These are phyloP conservation scores for Aphelocoma californica DNA, from an alignment of 2,797 vertebrate species.

Conservation along the genomic window DNA sequence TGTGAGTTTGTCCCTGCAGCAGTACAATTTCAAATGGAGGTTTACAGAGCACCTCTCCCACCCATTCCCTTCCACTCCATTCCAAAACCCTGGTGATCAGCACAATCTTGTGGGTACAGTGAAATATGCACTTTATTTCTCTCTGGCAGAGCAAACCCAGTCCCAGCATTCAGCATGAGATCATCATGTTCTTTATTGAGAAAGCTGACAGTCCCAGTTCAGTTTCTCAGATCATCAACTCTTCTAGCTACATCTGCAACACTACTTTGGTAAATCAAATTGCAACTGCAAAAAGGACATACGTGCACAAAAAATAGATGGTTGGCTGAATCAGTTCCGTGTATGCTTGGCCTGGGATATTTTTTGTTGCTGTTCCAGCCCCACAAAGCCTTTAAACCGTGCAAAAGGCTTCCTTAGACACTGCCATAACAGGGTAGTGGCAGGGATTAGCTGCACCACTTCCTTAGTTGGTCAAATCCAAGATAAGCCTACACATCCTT, in stretches of 20 bases:
- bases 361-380: not conserved
- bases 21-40: not conserved
- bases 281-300: not conserved
- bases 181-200: not conserved
- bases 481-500: not conserved
- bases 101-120: not conserved
- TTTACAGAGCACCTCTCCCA: not conserved
- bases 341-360: not conserved
- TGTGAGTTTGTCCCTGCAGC: not conserved
- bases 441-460: not conserved
- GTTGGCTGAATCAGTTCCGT: not conserved
- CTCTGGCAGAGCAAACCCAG: not conserved
- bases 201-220: not conserved
- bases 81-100: not conserved
- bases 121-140: not conserved
- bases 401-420: not conserved
- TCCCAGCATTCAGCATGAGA: not conserved
- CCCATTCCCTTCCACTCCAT: not conserved
- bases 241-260: not conserved
- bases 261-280: not conserved
- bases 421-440: not conserved
- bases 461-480: not conserved
- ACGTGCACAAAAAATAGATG: fast-evolving
- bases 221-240: not conserved
- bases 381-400: not conserved